These are phyloP conservation scores for Laodelphax striatellus DNA, from an alignment of 1,140 invertebrate genomes.

Conservation along the genomic window DNA sequence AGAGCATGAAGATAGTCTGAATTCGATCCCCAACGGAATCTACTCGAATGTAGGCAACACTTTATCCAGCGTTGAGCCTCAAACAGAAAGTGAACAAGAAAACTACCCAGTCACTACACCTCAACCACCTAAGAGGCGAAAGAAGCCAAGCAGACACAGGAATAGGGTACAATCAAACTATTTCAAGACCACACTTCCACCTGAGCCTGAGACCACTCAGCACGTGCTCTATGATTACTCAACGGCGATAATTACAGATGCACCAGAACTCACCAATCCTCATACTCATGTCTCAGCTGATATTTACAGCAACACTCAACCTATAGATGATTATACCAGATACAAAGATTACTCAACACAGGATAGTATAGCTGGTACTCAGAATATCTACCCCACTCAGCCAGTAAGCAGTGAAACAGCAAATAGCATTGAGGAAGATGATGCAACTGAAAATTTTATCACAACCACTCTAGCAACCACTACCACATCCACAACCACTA, in stretches of 20 bases:
- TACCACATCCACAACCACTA: slow-evolving; percentile 12
- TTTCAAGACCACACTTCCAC: neutral
- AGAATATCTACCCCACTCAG: slow-evolving; percentile 10
- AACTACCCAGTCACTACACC: neutral
- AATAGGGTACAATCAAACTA: neutral
- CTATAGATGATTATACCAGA: neutral
- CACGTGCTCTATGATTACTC: neutral
- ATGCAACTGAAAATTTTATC: slow-evolving; percentile 1
- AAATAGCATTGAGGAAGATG: neutral
- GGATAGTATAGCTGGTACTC: slow-evolving; percentile 1
- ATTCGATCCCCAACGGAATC: neutral
- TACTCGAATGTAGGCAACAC: neutral
- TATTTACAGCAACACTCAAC: neutral
- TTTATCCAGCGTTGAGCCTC: slow-evolving; percentile 1
- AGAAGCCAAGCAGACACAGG: neutral
- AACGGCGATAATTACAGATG: neutral
- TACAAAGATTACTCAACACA: slow-evolving; percentile 4
- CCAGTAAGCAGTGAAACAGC: neutral
- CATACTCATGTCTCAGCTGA: neutral
- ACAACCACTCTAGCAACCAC: slow-evolving; percentile 10
- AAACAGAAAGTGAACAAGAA: slow-evolving; percentile 8
- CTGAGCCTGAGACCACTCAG: neutral
- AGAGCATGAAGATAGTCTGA: neutral
- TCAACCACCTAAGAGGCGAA: neutral
- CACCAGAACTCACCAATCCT: neutral